phyloP scores from a whole-genome alignment of 92 coral and sea anemone species.

The Porites divaricata region DNA sequence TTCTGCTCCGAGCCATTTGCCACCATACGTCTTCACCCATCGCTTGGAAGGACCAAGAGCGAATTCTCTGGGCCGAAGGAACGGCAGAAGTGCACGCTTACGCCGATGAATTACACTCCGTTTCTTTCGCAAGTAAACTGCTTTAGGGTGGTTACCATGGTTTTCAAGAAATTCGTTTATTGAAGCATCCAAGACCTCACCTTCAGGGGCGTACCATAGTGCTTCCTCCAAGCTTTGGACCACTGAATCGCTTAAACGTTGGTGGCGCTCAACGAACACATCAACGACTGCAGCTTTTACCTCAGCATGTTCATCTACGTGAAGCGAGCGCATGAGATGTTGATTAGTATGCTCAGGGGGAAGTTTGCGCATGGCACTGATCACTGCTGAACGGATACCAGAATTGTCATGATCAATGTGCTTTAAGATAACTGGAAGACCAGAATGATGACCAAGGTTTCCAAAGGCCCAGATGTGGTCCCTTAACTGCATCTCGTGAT shows the following conservation, averaged over 20 bases:
- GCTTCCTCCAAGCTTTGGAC: constrained; percentile 82
- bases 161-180: constrained; percentile 76
- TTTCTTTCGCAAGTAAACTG: constrained; percentile 59
- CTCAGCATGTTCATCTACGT: constrained; percentile 78
- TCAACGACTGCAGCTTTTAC: constrained; percentile 86
- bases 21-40: constrained; percentile 65
- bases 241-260: constrained; percentile 53
- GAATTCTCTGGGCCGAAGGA: constrained; percentile 82
- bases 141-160: constrained; percentile 71
- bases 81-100: constrained; percentile 85
- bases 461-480: constrained; percentile 94
- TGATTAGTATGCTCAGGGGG: constrained; percentile 62
- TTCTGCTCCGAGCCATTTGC: constrained; percentile 82
- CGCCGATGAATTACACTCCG: constrained; percentile 58
- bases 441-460: constrained; percentile 80
- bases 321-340: constrained; percentile 62
- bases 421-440: constrained; percentile 64
- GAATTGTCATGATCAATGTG: constrained; percentile 88
- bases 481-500: constrained; percentile 76
- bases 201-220: constrained; percentile 73
- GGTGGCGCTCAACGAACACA: constrained; percentile 82
- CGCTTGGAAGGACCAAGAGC: constrained; percentile 77
- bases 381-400: constrained; percentile 79
- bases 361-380: constrained; percentile 89
- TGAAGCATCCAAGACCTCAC: constrained; percentile 74